Conservation (phyloP, 92 coral and sea anemone genomes). For the Diadumene lineata region DNA sequence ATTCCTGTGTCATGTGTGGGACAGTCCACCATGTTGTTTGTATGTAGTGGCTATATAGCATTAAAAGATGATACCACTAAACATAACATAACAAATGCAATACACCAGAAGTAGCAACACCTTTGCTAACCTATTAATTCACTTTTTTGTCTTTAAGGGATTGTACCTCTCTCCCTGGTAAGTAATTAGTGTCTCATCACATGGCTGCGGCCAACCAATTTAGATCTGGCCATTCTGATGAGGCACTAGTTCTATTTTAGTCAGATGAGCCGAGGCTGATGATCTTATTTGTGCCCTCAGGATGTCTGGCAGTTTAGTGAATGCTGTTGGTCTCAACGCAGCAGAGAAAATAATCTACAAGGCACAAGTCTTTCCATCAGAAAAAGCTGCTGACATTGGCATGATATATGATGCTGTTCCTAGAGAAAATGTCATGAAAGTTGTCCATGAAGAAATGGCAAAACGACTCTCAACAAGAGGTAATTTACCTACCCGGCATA, state of each 20-base stretch:
- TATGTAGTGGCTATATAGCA: too few species aligned
- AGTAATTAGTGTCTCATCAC: background rate
- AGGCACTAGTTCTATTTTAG: too few species aligned
- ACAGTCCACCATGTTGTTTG: too few species aligned
- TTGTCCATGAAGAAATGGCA: constrained; percentile 60
- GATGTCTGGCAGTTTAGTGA: constrained; percentile 44
- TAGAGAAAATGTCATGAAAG: constrained; percentile 43
- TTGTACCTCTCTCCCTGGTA: constrained; percentile 44
- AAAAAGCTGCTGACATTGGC: constrained; percentile 65
- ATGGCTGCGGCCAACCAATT: background rate
- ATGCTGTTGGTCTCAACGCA: constrained; percentile 60
- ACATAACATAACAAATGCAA: too few species aligned
- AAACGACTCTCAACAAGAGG: constrained; percentile 56
- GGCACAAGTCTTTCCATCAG: constrained; percentile 64
- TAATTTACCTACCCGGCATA: too few species aligned
- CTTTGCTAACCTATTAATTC: background rate
- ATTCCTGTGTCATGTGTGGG: too few species aligned
- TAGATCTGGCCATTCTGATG: background rate
- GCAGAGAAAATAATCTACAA: constrained; percentile 60
- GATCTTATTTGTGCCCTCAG: too few species aligned
- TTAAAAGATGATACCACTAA: too few species aligned
- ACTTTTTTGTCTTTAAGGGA: constrained; percentile 20
- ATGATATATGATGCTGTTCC: constrained; percentile 60
- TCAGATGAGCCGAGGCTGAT: too few species aligned
- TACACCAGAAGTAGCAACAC: too few species aligned